Evolutionary conservation across 2,113 vertebrate species (phyloP), one percentile per base, ranked within the genome.

Genomic region (Etheostoma cragini): DNA sequence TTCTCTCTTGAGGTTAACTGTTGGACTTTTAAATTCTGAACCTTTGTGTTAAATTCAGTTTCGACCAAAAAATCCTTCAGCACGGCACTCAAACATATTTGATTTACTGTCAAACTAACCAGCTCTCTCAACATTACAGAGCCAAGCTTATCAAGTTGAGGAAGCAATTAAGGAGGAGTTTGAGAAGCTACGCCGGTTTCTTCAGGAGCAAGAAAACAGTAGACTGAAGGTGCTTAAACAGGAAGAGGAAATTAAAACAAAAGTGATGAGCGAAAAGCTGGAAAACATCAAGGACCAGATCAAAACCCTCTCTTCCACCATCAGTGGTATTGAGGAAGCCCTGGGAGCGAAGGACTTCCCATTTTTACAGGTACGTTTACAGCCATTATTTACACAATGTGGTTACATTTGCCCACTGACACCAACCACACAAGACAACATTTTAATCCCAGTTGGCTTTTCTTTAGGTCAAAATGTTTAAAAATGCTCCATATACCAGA

Each of bases 91-190:
- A 52, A 50, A 33, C 6, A 49, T 26, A 7, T 58, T 58, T 38
- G n/a, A n/a, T 61, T 70, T 47, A 63, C 19, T 26, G 21, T 8
- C 8, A 38, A 62, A 74, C 78, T 60, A 63, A 62, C 0, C 12
- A 12, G 2, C 26, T 80, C 30, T 3, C 21, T 24, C 21, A 17
- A 65, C 63, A 30, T 68, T 67, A 10, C 81, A 94, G 94, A 90
- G 17, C 2, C 93, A 94, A 57, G 81, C 77, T 1, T 1, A 16
- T 57, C 13, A 94, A 26, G 80, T 22, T 14, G 90, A 93, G 69
- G 52, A 38, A 14, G 47, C 30, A 1, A 93, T 95, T 1, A 92
- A 86, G 33, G 84, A 88, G 61, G 94, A 92, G 71, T 95, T 94
- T 83, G 69, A 89, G 73, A 92, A 82, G 65, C 70, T 94, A 5